Conservation (phyloP, 2,888 invertebrate species). For the Sarcophaga caerulescens region DNA sequence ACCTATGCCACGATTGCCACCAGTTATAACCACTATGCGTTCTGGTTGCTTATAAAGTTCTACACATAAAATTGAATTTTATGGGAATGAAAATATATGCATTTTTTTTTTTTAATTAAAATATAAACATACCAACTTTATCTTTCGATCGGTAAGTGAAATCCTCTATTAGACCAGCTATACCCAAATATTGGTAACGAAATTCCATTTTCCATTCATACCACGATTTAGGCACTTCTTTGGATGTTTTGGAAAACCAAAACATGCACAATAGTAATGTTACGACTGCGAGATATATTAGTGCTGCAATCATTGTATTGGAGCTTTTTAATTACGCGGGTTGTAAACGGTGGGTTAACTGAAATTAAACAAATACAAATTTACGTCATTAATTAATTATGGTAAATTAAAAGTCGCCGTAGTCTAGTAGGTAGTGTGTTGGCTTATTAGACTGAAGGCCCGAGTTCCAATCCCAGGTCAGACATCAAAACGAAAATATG, state of each 20-base stretch:
- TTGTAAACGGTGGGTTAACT: too few relatives aligned
- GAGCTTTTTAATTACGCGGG: neutral
- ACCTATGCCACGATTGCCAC: conserved; percentile 93
- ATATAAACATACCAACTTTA: conserved; percentile 77
- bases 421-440: too few relatives aligned
- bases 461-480: too few relatives aligned
- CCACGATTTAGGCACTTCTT: conserved; percentile 80
- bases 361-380: neutral
- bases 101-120: conserved; percentile 23
- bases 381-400: neutral
- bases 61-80: conserved; percentile 75
- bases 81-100: neutral
- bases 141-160: conserved; percentile 74
- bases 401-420: too few relatives aligned
- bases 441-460: too few relatives aligned
- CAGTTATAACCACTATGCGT: conserved; percentile 91
- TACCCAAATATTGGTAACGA: conserved; percentile 78
- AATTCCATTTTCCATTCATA: conserved; percentile 80
- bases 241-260: conserved; percentile 79
- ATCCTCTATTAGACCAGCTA: conserved; percentile 78
- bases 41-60: conserved; percentile 85
- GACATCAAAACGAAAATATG: too few relatives aligned
- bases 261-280: conserved; percentile 74
- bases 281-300: conserved; percentile 70
- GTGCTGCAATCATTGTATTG: conserved; percentile 68